Conservation (phyloP, 2,797 vertebrate genomes). For the Pogonophryne albipinna region DNA sequence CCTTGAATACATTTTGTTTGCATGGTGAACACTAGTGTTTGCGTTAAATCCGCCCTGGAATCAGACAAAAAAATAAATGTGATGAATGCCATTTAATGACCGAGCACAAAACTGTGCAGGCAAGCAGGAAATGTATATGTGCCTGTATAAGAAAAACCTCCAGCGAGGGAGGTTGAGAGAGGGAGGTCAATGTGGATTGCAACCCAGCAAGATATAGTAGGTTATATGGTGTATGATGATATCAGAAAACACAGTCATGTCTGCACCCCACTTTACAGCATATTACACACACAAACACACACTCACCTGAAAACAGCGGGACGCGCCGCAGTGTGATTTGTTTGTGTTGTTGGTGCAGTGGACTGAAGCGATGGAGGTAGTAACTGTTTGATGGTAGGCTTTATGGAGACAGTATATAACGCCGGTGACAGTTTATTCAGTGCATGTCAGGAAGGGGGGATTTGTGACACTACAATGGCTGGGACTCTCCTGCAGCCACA, state of each 20-base stretch:
- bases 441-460: slow-evolving; percentile 77
- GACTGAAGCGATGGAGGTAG: slow-evolving; percentile 79
- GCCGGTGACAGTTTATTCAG: slow-evolving; percentile 83
- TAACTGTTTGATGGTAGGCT: slow-evolving; percentile 83
- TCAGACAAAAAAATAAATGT: slow-evolving; percentile 39
- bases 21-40: slow-evolving; percentile 21
- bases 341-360: slow-evolving; percentile 82
- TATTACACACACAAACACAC: slow-evolving; percentile 51
- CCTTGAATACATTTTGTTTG: slow-evolving; percentile 24
- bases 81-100: slow-evolving; percentile 51
- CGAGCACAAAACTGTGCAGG: slow-evolving; percentile 37
- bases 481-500: slow-evolving; percentile 63
- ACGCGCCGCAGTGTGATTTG: slow-evolving; percentile 70
- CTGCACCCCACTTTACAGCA: slow-evolving; percentile 65
- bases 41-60: slow-evolving; percentile 44
- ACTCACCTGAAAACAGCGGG: slow-evolving; percentile 58
- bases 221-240: slow-evolving; percentile 73
- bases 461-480: slow-evolving; percentile 77
- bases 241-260: slow-evolving; percentile 76
- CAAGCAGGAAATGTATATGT: slow-evolving; percentile 40
- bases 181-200: slow-evolving; percentile 69
- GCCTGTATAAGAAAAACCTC: slow-evolving; percentile 51
- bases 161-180: slow-evolving; percentile 45
- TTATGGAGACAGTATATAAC: slow-evolving; percentile 84
- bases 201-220: slow-evolving; percentile 61